Conservation (phyloP, 92 coral and sea anemone genomes). For the Phymanthus crucifer region DNA sequence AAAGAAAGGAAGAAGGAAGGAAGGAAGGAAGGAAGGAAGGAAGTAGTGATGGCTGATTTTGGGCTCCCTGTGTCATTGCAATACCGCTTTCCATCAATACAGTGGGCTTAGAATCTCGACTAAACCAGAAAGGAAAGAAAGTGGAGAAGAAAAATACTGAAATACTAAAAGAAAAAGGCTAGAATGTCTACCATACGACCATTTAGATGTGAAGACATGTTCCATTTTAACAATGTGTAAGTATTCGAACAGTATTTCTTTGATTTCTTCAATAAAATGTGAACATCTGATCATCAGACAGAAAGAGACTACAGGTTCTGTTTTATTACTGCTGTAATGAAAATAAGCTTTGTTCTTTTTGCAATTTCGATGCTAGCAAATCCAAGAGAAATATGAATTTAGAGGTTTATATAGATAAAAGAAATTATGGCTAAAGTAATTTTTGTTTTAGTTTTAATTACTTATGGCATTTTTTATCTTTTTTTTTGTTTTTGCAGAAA, state of each 20-base stretch:
- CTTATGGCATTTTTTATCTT: not conserved
- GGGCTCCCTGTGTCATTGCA: constrained; percentile 14
- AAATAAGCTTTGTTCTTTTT: no score
- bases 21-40: not conserved
- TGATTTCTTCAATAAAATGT: not conserved
- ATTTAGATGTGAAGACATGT: constrained; percentile 91
- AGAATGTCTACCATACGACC: constrained; percentile 89
- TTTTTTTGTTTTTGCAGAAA: constrained; percentile 55
- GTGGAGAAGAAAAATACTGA: not conserved
- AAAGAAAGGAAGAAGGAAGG: not conserved
- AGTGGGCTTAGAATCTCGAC: constrained; percentile 6
- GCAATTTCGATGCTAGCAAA: no score
- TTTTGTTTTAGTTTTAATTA: not conserved
- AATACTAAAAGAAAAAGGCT: not conserved
- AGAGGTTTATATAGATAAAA: not conserved
- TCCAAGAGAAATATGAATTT: no score
- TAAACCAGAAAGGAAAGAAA: not conserved
- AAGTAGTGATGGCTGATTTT: no score
- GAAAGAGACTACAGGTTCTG: no score
- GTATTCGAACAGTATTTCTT: constrained; percentile 28
- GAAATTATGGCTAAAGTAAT: no score
- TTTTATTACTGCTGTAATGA: no score
- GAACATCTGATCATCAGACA: not conserved
- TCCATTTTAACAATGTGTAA: constrained; percentile 91
- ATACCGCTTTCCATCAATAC: not conserved